Evolutionary conservation across 2,113 vertebrate genomes (phyloP).

Genomic region (Tachycineta bicolor): DNA sequence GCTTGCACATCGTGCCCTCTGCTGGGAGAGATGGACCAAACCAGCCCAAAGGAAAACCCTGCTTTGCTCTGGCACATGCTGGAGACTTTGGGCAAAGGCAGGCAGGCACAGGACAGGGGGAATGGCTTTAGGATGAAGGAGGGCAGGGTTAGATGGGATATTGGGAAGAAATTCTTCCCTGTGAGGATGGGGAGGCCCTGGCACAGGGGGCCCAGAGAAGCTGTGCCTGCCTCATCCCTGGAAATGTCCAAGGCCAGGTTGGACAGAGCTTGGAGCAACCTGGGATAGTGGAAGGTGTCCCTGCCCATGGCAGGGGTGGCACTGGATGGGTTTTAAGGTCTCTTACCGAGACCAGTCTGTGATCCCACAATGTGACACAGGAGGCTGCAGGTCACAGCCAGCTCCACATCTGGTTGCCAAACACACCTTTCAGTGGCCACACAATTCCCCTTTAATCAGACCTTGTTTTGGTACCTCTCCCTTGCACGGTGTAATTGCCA

Average conservation of each 20-base stretch:
- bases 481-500: rapidly evolving
- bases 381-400: not conserved
- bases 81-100: too few relatives aligned
- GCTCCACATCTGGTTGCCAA: not conserved
- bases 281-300: rapidly evolving
- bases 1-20: conserved; percentile 35
- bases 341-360: not conserved
- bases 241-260: rapidly evolving
- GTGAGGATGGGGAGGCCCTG: not conserved
- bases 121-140: not conserved
- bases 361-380: not conserved
- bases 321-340: not conserved
- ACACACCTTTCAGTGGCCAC: not conserved
- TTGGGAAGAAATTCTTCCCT: not conserved
- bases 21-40: not conserved
- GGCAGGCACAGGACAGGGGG: not conserved
- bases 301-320: not conserved
- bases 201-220: not conserved
- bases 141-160: not conserved
- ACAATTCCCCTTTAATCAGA: not conserved
- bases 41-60: rapidly evolving
- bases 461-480: not conserved
- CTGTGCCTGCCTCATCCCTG: not conserved
- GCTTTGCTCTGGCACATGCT: too few relatives aligned
- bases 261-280: rapidly evolving